Evolutionary conservation across 1,140 invertebrate genomes (phyloP), one percentile per base, ranked within the genome.

Genomic region (Maconellicoccus hirsutus): DNA sequence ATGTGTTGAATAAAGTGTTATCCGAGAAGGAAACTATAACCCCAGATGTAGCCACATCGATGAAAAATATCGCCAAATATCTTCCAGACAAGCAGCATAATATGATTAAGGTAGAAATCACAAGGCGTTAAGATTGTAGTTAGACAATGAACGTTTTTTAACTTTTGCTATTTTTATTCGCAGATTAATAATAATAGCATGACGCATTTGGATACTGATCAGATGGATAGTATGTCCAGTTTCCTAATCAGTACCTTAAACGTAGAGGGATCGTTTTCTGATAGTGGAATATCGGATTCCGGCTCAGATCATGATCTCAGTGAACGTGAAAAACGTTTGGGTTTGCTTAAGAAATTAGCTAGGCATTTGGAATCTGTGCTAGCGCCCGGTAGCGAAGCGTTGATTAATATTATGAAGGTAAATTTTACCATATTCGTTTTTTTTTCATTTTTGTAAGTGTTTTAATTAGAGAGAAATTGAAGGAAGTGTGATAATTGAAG

Each of bases 271-370:
- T 88, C 86, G 0, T 79, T 87, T 10, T 89, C 87, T 10, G 88
- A 90, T 77, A 88, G 86, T 38, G 88, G 88, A 23, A 89, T 90
- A 69, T 90, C 87, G 0, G 88, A 89, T 77, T 87, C 87, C 73
- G 87, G 87, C 26, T 90, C 87, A 22, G 88, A 90, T 71, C 86
- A 88, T 70, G 88, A 89, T 70, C 75, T 89, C 23, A 86, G 85
- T 59, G 85, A 90, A 78, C 83, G 89, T 26, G 89, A 92, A 76
- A 81, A 85, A 39, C 83, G 88, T 10, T 78, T 92, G 42, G 83
- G 84, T 0, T 83, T 83, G 3, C 81, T 92, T 0, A 81, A 86
- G 59, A 81, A 85, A 59, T 77, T 90, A 59, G 87, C 86, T 0
- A 82, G 85, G 70, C 85, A 85, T 73, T 79, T 91, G 74, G 87